Evolutionary conservation across 2,113 vertebrate species (phyloP).

Genomic region (Astatotilapia flaviijosephi): DNA sequence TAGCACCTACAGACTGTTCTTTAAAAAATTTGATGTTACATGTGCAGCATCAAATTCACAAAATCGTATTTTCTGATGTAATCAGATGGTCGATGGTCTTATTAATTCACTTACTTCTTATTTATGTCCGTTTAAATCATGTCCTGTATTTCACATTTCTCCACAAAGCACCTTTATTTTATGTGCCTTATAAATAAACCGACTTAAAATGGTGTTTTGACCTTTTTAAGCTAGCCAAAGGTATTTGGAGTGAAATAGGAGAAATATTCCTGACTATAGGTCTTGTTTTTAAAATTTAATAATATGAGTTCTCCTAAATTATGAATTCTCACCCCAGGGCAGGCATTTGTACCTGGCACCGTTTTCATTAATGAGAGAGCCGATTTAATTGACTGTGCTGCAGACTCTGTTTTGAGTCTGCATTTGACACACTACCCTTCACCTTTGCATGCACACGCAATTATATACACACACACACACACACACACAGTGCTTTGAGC

Average conservation of each 20-base stretch:
- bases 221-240: neutral
- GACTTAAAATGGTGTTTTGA: neutral
- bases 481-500: neutral
- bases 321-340: conserved; percentile 55
- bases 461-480: neutral
- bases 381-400: conserved; percentile 58
- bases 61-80: neutral
- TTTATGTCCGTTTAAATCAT: neutral
- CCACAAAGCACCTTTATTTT: neutral
- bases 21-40: neutral
- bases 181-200: neutral
- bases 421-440: conserved; percentile 18
- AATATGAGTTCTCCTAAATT: conserved; percentile 57
- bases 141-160: neutral
- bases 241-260: neutral
- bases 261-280: neutral
- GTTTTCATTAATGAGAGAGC: conserved; percentile 60
- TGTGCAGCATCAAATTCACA: neutral
- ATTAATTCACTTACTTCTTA: neutral
- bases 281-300: conserved; percentile 52
- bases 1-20: neutral
- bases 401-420: neutral
- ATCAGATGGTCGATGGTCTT: neutral
- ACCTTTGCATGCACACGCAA: neutral
- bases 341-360: conserved; percentile 60